Percentiles rank a stretch among this genome's conserved stretches.
These are phyloP conservation scores for Ariopsis seemanni DNA, from an alignment of 2,113 vertebrate species.

Conservation along the genomic window DNA sequence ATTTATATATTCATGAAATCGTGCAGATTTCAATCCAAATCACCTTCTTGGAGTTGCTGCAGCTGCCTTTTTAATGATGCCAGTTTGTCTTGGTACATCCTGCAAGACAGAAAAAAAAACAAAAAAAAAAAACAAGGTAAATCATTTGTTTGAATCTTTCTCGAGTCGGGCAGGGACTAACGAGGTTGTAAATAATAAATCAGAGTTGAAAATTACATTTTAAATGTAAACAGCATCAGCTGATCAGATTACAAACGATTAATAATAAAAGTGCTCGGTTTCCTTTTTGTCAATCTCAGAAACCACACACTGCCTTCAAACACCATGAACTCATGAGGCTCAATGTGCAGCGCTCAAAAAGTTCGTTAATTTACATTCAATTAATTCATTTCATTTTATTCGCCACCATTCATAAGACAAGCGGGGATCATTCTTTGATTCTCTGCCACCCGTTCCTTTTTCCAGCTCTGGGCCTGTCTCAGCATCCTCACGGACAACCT, in stretches of 20 bases:
- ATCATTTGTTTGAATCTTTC: neutral
- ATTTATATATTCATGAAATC: neutral
- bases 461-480: no score
- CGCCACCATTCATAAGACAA: neutral
- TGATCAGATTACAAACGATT: neutral
- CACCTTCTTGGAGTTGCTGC: slow-evolving; percentile 95
- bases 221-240: no score
- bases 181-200: neutral
- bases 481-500: no score
- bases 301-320: neutral
- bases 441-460: no score
- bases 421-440: neutral
- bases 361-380: neutral
- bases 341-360: neutral
- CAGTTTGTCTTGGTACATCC: slow-evolving; percentile 98
- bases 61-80: slow-evolving; percentile 93
- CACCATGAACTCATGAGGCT: neutral
- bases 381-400: neutral
- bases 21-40: neutral
- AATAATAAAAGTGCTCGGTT: neutral
- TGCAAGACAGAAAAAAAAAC: slow-evolving; percentile 62
- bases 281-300: neutral
- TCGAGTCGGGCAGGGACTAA: neutral
- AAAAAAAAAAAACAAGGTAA: slow-evolving; percentile 21
- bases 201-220: neutral